Percentiles rank a stretch among this genome's conserved stretches.
phyloP scores from a whole-genome alignment of 2,797 vertebrate genomes.

The Tokudaia muenninki region DNA sequence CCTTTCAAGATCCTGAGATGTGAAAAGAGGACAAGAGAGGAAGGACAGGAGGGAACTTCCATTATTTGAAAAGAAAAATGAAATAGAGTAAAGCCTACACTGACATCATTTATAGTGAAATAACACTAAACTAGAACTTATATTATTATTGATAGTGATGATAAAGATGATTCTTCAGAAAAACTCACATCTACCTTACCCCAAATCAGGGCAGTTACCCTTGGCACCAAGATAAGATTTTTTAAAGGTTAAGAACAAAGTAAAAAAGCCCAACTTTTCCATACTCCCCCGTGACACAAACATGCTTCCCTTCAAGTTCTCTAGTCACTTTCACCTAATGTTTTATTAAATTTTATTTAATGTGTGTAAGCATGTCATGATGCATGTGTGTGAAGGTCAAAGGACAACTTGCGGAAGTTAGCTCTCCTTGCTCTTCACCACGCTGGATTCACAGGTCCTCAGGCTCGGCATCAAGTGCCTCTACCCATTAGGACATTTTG shows the following conservation, averaged over 20 bases:
- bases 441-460: background rate
- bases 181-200: background rate
- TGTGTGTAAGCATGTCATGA: background rate
- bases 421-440: background rate
- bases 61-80: background rate
- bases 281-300: background rate
- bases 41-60: background rate
- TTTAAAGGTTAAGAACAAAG: conserved; percentile 46
- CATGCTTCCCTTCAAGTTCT: background rate
- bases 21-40: too few species aligned
- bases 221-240: background rate
- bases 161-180: background rate
- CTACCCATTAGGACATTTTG: background rate
- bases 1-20: background rate
- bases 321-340: background rate
- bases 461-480: background rate
- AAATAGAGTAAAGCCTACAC: background rate
- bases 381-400: background rate
- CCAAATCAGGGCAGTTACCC: background rate
- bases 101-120: conserved; percentile 4
- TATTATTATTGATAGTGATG: background rate
- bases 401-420: background rate
- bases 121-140: background rate
- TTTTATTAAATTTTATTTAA: background rate
- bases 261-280: background rate